Conservation (phyloP, 1,140 invertebrate species). For the Idris sp. region DNA sequence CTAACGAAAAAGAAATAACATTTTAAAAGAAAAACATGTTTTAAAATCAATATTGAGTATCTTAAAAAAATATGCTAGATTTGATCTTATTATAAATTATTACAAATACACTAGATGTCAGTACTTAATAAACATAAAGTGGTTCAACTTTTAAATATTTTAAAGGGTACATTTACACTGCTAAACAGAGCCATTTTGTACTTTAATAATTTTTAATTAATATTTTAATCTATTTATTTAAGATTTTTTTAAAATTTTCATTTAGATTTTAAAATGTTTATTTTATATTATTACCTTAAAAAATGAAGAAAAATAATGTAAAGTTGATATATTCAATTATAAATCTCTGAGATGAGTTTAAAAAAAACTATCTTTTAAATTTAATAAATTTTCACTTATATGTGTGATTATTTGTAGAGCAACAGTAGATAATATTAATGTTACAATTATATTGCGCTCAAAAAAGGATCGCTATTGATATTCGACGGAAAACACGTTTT, state of each 20-base stretch:
- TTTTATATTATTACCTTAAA: too few species aligned
- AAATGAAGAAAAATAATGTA: too few species aligned
- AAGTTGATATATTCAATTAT: too few species aligned
- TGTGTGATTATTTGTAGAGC: slow-evolving; percentile 33
- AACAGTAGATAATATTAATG: slow-evolving; percentile 26
- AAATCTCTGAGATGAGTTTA: slow-evolving; percentile 48
- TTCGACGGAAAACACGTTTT: slow-evolving; percentile 19
- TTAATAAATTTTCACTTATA: slow-evolving; percentile 45
- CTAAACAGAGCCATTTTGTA: too few species aligned
- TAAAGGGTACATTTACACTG: slow-evolving; percentile 4
- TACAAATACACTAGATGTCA: slow-evolving; percentile 19
- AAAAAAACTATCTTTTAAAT: slow-evolving; percentile 42
- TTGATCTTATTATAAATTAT: slow-evolving; percentile 34
- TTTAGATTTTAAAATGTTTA: too few species aligned
- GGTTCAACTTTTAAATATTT: slow-evolving; percentile 32
- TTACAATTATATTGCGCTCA: slow-evolving; percentile 39
- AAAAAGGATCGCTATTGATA: too few species aligned
- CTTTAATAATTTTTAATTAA: too few species aligned
- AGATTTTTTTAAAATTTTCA: too few species aligned
- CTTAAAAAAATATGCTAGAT: slow-evolving; percentile 29
- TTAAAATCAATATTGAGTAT: slow-evolving; percentile 27
- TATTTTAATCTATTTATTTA: too few species aligned
- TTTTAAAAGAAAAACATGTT: slow-evolving; percentile 16
- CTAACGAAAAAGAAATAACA: not conserved
- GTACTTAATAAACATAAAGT: slow-evolving; percentile 36